These are phyloP conservation scores for Mycetomoellerius zeteki DNA, from an alignment of 1,140 invertebrate genomes.

Conservation along the genomic window DNA sequence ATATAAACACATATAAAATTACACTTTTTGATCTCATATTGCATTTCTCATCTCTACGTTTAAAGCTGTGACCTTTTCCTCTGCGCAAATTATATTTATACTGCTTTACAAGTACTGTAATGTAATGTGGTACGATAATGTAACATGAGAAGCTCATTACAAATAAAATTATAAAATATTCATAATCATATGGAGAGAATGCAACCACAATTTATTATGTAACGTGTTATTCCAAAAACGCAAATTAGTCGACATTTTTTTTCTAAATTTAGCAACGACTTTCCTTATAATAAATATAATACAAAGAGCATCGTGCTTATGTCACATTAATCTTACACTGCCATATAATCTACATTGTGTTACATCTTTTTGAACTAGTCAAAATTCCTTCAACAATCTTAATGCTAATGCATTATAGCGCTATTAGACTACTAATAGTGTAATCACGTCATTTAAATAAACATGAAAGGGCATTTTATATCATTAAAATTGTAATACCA, in stretches of 20 bases:
- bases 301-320: not conserved
- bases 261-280: not conserved
- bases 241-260: not conserved
- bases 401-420: not conserved
- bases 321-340: conserved; percentile 11
- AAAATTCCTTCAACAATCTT: not conserved
- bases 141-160: not conserved
- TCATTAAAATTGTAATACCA: conserved; percentile 20
- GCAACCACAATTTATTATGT: not conserved
- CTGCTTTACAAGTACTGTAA: not conserved
- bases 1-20: conserved; percentile 15
- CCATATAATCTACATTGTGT: not conserved
- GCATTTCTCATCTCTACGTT: not conserved
- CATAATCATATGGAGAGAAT: not conserved
- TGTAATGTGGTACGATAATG: not conserved
- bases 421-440: not conserved
- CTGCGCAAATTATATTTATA: conserved; percentile 30
- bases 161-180: conserved; percentile 15
- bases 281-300: not conserved
- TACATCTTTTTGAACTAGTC: not conserved
- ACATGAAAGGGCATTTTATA: conserved; percentile 23
- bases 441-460: conserved; percentile 6
- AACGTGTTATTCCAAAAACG: not conserved
- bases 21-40: conserved; percentile 13
- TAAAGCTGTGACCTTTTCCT: conserved; percentile 8